Conservation (phyloP, 2,888 invertebrate genomes). For the Clunio marinus region DNA sequence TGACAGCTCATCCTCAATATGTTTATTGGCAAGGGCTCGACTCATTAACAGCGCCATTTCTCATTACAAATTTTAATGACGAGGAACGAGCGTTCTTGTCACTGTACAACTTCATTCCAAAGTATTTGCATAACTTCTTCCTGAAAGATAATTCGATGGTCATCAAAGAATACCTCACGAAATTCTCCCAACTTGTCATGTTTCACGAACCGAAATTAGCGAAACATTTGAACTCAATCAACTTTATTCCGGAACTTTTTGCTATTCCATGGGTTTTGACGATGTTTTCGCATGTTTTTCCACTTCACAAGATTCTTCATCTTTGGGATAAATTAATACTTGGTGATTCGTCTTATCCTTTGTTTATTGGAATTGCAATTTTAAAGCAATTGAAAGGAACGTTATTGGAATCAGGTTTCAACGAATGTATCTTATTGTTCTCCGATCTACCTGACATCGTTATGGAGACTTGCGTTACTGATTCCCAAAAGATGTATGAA, state of each 20-base stretch:
- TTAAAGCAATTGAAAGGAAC: constrained; percentile 80
- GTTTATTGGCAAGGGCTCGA: constrained; percentile 99
- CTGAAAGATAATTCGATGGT: constrained; percentile 93
- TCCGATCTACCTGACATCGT: constrained; percentile 98
- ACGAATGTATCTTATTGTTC: constrained; percentile 96
- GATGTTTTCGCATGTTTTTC: constrained; percentile 98
- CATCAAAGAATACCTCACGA: constrained; percentile 94
- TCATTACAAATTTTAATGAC: constrained; percentile 93
- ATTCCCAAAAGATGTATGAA: constrained; percentile 80
- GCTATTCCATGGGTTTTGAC: constrained; percentile 99
- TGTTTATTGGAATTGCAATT: constrained; percentile 92
- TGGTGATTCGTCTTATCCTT: constrained; percentile 87
- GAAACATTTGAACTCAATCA: constrained; percentile 85
- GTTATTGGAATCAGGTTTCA: constrained; percentile 86
- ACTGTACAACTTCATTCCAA: constrained; percentile 90
- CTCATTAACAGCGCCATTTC: constrained; percentile 94
- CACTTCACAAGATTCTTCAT: constrained; percentile 94
- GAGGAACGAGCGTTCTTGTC: constrained; percentile 96
- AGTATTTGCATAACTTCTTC: constrained; percentile 95
- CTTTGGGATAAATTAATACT: constrained; percentile 95
- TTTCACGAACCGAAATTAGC: constrained; percentile 92
- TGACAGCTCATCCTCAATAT: constrained; percentile 87
- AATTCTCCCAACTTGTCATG: constrained; percentile 93
- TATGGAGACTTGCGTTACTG: constrained; percentile 85
- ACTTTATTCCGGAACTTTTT: constrained; percentile 94